Conservation (phyloP, 2,797 vertebrate species). For the Brachyrhaphis roseni region DNA sequence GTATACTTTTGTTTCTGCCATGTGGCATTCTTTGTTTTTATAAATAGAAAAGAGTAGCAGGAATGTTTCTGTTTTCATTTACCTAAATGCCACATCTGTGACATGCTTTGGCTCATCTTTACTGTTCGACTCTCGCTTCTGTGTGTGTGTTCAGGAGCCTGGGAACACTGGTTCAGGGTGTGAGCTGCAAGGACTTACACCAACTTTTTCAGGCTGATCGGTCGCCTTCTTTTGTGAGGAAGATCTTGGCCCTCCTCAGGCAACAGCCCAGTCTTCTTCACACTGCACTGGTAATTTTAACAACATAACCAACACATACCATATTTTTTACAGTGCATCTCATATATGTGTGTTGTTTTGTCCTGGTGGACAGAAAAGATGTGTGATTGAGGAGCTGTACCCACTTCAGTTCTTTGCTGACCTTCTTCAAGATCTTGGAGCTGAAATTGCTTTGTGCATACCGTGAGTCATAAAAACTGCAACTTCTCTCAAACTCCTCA, state of each 20-base stretch:
- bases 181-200: constrained; percentile 71
- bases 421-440: constrained; percentile 73
- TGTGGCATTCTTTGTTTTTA: not conserved
- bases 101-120: not conserved
- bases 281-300: constrained; percentile 75
- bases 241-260: constrained; percentile 71
- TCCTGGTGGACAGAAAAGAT: constrained; percentile 76
- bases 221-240: constrained; percentile 39
- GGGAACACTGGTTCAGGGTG: constrained; percentile 75
- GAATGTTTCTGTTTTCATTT: not conserved
- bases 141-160: constrained; percentile 67
- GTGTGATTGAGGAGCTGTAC: constrained; percentile 74
- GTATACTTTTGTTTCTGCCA: constrained; percentile 28
- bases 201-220: constrained; percentile 41
- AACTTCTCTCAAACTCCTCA: not conserved
- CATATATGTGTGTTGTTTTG: constrained; percentile 5
- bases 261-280: constrained; percentile 76
- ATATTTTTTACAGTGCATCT: not conserved
- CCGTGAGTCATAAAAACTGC: constrained; percentile 72
- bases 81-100: not conserved
- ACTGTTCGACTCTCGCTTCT: not conserved
- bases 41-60: not conserved
- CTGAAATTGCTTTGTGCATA: constrained; percentile 79
- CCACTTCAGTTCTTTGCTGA: constrained; percentile 75
- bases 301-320: not conserved